A percentile compares a stretch with the other conserved stretches of the same genome.
Evolutionary conservation across 2,888 invertebrate genomes (phyloP).

Genomic region (Chloroclystis v-ata): DNA sequence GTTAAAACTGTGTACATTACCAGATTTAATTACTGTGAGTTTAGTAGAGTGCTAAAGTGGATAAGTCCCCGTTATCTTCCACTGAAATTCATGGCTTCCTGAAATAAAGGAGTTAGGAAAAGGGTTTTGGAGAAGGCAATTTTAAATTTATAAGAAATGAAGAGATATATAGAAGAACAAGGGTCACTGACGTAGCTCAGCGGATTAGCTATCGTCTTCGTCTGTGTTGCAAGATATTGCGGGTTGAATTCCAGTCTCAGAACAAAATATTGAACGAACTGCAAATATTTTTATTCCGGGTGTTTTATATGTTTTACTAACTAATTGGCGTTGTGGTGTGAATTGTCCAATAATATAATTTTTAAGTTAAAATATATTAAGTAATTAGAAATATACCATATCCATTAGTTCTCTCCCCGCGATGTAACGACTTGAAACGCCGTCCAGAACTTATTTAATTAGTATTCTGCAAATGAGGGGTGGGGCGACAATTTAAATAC

Average conservation of each 20-base stretch:
- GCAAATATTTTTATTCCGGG: too few relatives aligned
- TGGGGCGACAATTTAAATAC: constrained; percentile 33
- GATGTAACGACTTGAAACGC: constrained; percentile 30
- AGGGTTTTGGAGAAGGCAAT: constrained; percentile 17
- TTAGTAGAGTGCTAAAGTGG: constrained; percentile 30
- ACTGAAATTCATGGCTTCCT: constrained; percentile 35
- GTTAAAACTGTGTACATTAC: constrained; percentile 28
- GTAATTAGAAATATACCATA: constrained; percentile 4
- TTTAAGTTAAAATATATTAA: too few relatives aligned
- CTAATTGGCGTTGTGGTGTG: too few relatives aligned
- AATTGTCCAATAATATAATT: too few relatives aligned
- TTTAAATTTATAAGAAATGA: not conserved
- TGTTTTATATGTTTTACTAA: too few relatives aligned
- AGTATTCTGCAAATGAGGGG: constrained; percentile 35
- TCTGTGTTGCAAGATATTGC: too few relatives aligned
- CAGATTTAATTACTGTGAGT: constrained; percentile 35
- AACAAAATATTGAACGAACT: too few relatives aligned
- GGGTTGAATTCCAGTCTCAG: too few relatives aligned
- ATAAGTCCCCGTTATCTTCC: constrained; percentile 33
- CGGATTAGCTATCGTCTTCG: not conserved
- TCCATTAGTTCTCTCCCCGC: constrained; percentile 12
- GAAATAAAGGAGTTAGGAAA: constrained; percentile 8
- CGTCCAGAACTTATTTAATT: constrained; percentile 35
- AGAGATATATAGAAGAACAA: too few relatives aligned
- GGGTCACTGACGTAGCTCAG: not conserved